Base-by-base conservation (phyloP, 2,113 vertebrate genomes). In the Petromus typicus region DNA sequence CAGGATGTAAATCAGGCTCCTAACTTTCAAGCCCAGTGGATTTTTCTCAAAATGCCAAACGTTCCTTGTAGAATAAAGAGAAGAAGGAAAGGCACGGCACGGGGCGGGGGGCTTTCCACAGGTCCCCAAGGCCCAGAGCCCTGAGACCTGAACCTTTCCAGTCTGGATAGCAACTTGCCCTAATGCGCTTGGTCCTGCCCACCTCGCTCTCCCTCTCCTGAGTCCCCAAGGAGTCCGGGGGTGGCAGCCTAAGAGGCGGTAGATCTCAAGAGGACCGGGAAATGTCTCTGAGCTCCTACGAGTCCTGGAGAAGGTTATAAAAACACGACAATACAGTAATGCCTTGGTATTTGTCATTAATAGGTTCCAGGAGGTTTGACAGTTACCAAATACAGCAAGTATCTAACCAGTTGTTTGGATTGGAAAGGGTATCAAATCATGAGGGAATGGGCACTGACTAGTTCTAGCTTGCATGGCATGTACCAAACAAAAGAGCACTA, bases 251-350 rank as follows among this genome's bases (percentile, higher is more conserved):
- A n/a, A 22, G 71, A 80, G 22, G 48, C 30, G 67, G 51, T 13
- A 66, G 14, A 76, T 84, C 86, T 30, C 57, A 48, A 0, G 3
- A 90, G 34, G 17, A 30, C 75, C 89, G 90, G 81, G 89, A 97
- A 95, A 94, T 88, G 63, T n/a, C 17, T 30, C 32, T 54, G n/a
- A 95, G 71, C 51, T 86, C n/a, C 71, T 89, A 76, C 6, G 10
- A 4, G 32, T 61, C 80, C 54, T 48, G 7, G 76, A 91, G 37
- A 95, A 96, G 85, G 71, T 95, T 96, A 66, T 95, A 80, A 82
- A 89, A 89, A 89, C 48, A 40, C n/a, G 64, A 84, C 22, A 91
- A 63, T 54, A 63, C 64, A 43, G 69, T 71, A 71, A 7, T 40
- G 18, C 67, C 23, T 73, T 76, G 43, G 27, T 48, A 76, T 17